A percentile compares a stretch with the other conserved stretches of the same genome.
Evolutionary conservation across 2,888 invertebrate species (phyloP).

Genomic region (Apodemia zela): DNA sequence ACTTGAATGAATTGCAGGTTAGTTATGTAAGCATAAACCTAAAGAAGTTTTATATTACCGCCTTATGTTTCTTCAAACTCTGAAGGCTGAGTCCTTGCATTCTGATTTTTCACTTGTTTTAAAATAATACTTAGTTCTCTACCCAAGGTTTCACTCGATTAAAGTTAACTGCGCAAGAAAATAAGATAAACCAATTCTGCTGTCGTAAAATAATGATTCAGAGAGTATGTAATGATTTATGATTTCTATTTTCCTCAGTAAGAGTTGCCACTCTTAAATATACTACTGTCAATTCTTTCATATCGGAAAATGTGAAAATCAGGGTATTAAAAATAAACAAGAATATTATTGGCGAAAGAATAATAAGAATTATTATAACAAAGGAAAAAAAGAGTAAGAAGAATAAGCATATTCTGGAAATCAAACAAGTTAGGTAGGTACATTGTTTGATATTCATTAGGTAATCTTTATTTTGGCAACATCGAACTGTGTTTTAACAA

Average conservation of each 20-base stretch:
- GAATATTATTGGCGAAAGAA: too few species aligned
- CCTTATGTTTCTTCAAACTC: conserved; percentile 88
- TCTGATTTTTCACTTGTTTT: conserved; percentile 23
- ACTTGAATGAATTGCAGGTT: conserved; percentile 48
- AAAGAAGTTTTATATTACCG: conserved; percentile 78
- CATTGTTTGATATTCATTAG: too few species aligned
- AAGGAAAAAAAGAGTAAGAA: too few species aligned
- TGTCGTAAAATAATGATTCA: not conserved
- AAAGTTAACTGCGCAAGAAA: conserved; percentile 12
- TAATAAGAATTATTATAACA: too few species aligned
- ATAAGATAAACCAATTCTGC: not conserved
- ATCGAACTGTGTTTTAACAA: too few species aligned
- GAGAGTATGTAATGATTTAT: too few species aligned
- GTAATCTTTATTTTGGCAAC: too few species aligned
- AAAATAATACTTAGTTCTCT: not conserved
- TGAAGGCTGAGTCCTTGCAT: conserved; percentile 87
- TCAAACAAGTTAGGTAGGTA: too few species aligned
- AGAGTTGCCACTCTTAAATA: not conserved
- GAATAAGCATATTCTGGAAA: too few species aligned
- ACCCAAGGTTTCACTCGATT: not conserved
- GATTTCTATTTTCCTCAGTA: not conserved
- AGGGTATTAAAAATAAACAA: too few species aligned
- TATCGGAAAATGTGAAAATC: too few species aligned
- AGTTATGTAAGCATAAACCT: conserved; percentile 63
- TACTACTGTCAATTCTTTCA: not conserved